A percentile compares a stretch with the other conserved stretches of the same genome.
These are phyloP conservation scores for Drosophila pegasa DNA, from an alignment of 2,888 invertebrate species.

Conservation along the genomic window DNA sequence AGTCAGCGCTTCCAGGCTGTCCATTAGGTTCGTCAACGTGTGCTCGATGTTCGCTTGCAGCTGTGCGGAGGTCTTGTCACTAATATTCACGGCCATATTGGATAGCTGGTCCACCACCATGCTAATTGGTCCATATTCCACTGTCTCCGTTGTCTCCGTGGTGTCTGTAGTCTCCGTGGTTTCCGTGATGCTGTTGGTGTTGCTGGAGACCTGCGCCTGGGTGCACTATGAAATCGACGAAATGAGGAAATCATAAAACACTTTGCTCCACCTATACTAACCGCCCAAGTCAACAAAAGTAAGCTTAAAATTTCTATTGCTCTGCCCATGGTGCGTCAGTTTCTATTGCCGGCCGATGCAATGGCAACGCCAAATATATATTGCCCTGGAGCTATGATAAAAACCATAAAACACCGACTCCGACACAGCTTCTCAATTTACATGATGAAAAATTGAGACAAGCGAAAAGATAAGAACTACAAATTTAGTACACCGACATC, in stretches of 20 bases:
- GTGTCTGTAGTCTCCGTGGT: conserved; percentile 40
- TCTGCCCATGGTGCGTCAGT: conserved; percentile 41
- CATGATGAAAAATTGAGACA: conserved; percentile 31
- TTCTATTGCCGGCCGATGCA: conserved; percentile 9
- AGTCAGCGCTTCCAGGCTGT: conserved; percentile 63
- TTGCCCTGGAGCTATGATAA: conserved; percentile 4
- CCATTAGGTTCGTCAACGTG: conserved; percentile 38
- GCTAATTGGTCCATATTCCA: conserved; percentile 65
- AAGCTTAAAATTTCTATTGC: conserved; percentile 32
- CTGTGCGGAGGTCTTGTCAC: conserved; percentile 55
- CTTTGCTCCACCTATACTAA: conserved; percentile 36
- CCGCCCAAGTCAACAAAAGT: conserved; percentile 41
- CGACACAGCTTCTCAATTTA: conserved; percentile 51
- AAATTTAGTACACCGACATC: not conserved
- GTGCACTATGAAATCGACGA: conserved; percentile 17
- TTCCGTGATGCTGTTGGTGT: conserved; percentile 27
- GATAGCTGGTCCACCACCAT: conserved; percentile 69
- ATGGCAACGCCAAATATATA: conserved; percentile 35
- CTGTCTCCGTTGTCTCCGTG: conserved; percentile 49
- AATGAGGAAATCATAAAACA: not conserved
- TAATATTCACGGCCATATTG: conserved; percentile 58
- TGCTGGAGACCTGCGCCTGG: conserved; percentile 12
- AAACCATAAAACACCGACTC: conserved; percentile 11
- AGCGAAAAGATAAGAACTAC: not conserved
- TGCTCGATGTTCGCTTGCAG: conserved; percentile 61